phyloP scores from a whole-genome alignment of 2,888 invertebrate species.

The Drosophila monieri region DNA sequence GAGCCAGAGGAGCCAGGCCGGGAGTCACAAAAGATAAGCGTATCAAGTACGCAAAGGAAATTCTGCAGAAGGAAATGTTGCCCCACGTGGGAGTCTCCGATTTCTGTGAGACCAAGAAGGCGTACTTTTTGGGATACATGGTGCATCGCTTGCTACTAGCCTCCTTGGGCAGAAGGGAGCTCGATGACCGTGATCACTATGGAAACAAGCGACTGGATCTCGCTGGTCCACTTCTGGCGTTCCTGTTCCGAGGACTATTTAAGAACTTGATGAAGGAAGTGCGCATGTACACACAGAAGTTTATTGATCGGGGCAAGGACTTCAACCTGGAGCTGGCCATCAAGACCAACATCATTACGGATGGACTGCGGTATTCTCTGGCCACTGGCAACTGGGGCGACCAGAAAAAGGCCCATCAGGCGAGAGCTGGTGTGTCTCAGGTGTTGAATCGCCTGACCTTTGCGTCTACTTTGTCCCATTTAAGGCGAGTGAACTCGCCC shows the following conservation, averaged over 20 bases:
- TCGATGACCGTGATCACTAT: conserved; percentile 99
- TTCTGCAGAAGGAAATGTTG: conserved; percentile 99
- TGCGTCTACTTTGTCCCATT: conserved; percentile 98
- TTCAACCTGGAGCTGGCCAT: conserved; percentile 96
- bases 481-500: conserved; percentile 98
- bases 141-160: conserved; percentile 97
- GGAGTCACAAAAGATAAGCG: conserved; percentile 99
- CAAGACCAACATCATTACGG: conserved; percentile 98
- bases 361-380: conserved; percentile 98
- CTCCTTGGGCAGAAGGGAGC: conserved; percentile 96
- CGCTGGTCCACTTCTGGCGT: conserved; percentile 98
- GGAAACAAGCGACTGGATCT: conserved; percentile 99
- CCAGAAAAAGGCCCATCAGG: conserved; percentile 99
- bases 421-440: conserved; percentile 86
- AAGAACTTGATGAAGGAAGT: conserved; percentile 99
- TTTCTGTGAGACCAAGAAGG: conserved; percentile 99
- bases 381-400: conserved; percentile 99
- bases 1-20: conserved; percentile 97
- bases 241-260: conserved; percentile 97
- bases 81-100: conserved; percentile 99
- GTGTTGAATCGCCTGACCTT: conserved; percentile 99
- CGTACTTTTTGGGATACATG: conserved; percentile 99
- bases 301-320: conserved; percentile 99
- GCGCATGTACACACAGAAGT: conserved; percentile 98
- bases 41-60: conserved; percentile 99